A percentile compares a stretch with the other conserved stretches of the same genome.
phyloP scores from a whole-genome alignment of 2,113 vertebrate genomes.

The Hypocryptadius cinnamomeus region DNA sequence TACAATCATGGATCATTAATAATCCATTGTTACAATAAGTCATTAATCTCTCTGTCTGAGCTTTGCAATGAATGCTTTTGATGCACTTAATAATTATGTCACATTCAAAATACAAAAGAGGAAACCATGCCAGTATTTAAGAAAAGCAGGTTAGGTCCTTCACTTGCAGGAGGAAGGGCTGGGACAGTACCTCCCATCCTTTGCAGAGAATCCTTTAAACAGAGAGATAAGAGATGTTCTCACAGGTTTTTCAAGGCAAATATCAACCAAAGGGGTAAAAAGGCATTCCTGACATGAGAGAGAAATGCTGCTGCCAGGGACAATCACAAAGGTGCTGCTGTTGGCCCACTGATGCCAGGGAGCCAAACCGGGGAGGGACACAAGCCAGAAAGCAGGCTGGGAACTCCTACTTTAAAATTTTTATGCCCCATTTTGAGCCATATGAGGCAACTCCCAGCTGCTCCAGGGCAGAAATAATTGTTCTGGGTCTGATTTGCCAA shows the following conservation, averaged over 20 bases:
- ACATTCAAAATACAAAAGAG: background rate
- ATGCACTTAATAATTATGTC: background rate
- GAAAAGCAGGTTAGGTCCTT: background rate
- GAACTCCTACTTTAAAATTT: background rate
- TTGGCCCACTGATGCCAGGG: rapidly evolving
- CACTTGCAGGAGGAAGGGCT: background rate
- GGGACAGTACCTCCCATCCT: background rate
- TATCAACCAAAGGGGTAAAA: background rate
- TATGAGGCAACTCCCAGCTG: background rate
- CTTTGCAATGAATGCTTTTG: background rate
- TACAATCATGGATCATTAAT: background rate
- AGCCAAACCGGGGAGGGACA: background rate
- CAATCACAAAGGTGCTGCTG: background rate
- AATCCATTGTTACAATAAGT: background rate
- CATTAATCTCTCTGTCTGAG: background rate
- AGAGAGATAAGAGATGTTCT: background rate
- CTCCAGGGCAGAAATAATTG: background rate
- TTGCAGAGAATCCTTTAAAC: background rate
- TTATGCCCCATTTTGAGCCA: background rate
- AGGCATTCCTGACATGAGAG: background rate
- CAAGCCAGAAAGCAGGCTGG: background rate
- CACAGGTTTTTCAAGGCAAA: background rate
- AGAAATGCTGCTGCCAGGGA: background rate
- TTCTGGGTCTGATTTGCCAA: background rate
- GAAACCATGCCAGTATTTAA: background rate